A percentile compares a stretch with the other conserved stretches of the same genome.
These are phyloP conservation scores for Puffinus mauretanicus DNA, from an alignment of 2,113 vertebrate genomes.

Conservation along the genomic window DNA sequence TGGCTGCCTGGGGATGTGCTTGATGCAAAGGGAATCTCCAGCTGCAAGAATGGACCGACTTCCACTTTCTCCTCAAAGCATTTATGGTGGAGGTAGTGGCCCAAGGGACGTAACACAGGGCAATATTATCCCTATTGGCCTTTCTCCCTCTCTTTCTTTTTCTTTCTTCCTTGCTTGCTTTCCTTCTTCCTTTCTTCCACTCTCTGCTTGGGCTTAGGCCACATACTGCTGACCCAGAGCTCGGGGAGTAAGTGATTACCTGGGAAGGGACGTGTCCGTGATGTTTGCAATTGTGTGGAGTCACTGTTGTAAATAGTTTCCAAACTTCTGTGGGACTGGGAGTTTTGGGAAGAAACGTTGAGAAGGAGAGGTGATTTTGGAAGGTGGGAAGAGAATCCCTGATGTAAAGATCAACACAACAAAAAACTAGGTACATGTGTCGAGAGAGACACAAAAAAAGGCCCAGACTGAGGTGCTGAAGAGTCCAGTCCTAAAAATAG, in stretches of 20 bases:
- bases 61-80: background rate
- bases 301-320: background rate
- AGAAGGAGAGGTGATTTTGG: background rate
- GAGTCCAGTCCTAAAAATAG: background rate
- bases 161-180: background rate
- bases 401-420: background rate
- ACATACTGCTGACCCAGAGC: background rate
- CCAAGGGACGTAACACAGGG: background rate
- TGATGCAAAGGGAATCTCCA: background rate
- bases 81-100: background rate
- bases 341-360: background rate
- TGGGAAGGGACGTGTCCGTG: fast-evolving
- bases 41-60: background rate
- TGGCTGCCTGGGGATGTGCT: background rate
- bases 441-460: background rate
- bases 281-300: background rate
- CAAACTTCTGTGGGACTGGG: background rate
- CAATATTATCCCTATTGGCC: background rate
- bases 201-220: background rate
- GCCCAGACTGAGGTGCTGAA: background rate
- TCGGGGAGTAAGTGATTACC: background rate
- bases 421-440: fast-evolving
- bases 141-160: background rate
- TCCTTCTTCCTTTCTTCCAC: background rate
- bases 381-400: background rate